Evolutionary conservation across 1,140 invertebrate genomes (phyloP), one percentile per base, ranked within the genome.

Genomic region (Danaus plexippus): DNA sequence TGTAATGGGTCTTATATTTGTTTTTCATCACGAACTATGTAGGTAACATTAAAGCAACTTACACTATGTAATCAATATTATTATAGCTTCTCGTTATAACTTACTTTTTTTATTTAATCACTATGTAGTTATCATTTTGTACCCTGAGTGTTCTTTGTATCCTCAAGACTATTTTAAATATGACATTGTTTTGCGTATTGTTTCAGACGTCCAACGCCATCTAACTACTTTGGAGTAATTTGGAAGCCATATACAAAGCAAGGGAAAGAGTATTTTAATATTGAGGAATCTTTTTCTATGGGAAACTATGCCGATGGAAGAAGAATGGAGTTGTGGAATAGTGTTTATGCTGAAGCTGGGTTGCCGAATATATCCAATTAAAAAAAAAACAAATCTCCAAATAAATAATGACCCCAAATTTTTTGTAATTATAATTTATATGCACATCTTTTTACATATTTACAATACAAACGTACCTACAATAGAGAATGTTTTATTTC

Each of bases 171-270:
- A 47, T 54, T 45, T n/a, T 40, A 9, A 5, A 32, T 42, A 22
- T 13, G 47, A 40, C 15, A 13, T 47, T 43, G 12, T 42, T 32
- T 18, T n/a, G 18, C 11, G 15, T 44, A 32, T 51, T 57, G 43
- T 69, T 73, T 56, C 63, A 83, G 80, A 9, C 71, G 75, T 47
- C 79, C 79, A 43, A 80, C 77, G 10, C 73, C 73, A 1, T 70
- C 68, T 22, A 54, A 59, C 11, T 60, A 55, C 43, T 43, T 66
- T 0, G 64, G 56, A 9, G 52, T 68, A 11, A 63, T 43, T 42
- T 82, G 77, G 79, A 56, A 53, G 1, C 66, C 59, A 1, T 77
- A 75, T 51, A 72, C 70, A 2, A 42, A 40, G 9, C 18, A 41
- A 4, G 52, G 63, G 13, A 77, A 69, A 46, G 72, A 73, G 41